Evolutionary conservation across 2,888 invertebrate genomes (phyloP), one percentile per base, ranked within the genome.

Genomic region (Daptonema setosum): DNA sequence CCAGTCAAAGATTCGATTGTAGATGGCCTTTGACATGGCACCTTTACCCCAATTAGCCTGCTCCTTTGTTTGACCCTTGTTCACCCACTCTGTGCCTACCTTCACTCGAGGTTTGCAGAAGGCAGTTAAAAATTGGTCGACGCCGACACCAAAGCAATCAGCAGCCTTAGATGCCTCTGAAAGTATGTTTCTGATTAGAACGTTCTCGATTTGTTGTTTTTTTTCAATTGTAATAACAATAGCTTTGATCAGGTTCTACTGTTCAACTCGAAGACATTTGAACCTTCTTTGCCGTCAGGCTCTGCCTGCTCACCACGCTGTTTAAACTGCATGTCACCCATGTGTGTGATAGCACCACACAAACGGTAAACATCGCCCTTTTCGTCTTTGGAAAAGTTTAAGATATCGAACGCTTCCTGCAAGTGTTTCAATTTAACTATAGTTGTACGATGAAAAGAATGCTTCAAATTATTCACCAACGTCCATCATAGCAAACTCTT

Each of bases 281-380:
- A 62, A 56, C 73, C 71, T 11, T 60, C 60, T 60, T 65, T 63
- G 30, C 62, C 24, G 47, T 56, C 90, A 71, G 90, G 90, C 76
- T 90, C 90, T 77, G 90, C 90, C 78, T 95, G 95, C 78, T 95
- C 95, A 78, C 93, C 95, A 71, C 93, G 86, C 80, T 95, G 95
- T 78, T 95, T 95, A 85, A 95, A 95, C 78, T 93, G 91, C 87
- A 95, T 87, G 74, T 86, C 82, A 79, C 95, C 95, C 84, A 95
- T 88, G 77, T 95, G 93, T 87, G 95, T 88, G 73, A 95, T 90
- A 72, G 87, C 79, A 71, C 88, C 87, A 66, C 90, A 90, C 77
- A 91, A 86, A 76, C 83, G 88, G 82, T 90, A 95, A 68, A 93
- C 83, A 75, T 90, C 80, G 74, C 85, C 80, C 79, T 93, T 95